Conservation (phyloP, 1,140 invertebrate genomes). For the Wasmannia auropunctata region DNA sequence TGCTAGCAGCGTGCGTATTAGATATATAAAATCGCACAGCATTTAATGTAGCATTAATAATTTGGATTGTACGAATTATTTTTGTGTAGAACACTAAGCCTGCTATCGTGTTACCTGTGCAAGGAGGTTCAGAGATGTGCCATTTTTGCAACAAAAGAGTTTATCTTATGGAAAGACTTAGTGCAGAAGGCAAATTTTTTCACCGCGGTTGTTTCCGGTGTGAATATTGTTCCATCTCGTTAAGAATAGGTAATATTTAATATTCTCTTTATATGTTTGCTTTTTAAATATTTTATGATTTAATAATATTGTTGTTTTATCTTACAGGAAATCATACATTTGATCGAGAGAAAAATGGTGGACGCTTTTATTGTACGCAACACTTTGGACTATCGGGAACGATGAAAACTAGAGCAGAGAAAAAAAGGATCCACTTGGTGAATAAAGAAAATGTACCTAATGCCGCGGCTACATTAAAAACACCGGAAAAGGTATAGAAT, state of each 20-base stretch:
- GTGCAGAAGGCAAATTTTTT: constrained; percentile 94
- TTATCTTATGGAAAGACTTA: constrained; percentile 95
- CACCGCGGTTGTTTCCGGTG: constrained; percentile 94
- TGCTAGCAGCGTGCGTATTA: no score
- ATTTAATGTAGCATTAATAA: background rate
- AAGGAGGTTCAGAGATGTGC: constrained; percentile 91
- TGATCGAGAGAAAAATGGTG: constrained; percentile 90
- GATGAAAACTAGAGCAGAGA: constrained; percentile 82
- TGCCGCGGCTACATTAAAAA: constrained; percentile 75
- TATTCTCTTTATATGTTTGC: background rate
- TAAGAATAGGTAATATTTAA: constrained; percentile 87
- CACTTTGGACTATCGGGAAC: constrained; percentile 90
- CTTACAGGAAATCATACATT: constrained; percentile 89
- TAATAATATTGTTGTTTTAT: constrained; percentile 15
- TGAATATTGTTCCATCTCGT: constrained; percentile 90
- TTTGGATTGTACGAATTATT: constrained; percentile 39
- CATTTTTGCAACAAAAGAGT: constrained; percentile 95
- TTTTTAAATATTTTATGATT: constrained; percentile 10
- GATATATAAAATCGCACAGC: background rate
- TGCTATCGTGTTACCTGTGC: constrained; percentile 86
- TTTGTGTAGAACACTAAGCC: constrained; percentile 86
- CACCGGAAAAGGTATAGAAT: constrained; percentile 80
- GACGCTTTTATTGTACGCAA: constrained; percentile 93
- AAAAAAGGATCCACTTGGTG: constrained; percentile 78
- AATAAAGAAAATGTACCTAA: constrained; percentile 84